Evolutionary conservation across 2,113 vertebrate genomes (phyloP), one percentile per base, ranked within the genome.

Genomic region (Lagopus muta): DNA sequence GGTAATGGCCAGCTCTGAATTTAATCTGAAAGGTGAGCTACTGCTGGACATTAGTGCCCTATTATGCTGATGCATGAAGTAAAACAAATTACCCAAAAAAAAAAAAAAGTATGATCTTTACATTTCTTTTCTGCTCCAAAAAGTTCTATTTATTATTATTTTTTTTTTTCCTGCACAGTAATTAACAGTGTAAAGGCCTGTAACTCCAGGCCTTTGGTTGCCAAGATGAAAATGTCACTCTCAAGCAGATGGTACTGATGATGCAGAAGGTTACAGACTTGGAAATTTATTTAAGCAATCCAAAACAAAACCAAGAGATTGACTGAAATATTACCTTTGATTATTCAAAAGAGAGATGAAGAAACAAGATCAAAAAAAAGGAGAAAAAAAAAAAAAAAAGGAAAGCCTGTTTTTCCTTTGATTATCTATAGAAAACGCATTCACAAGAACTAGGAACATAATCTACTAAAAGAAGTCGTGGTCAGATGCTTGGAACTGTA

Each of bases 141-240:
- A 58, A 19, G 32, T 32, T 58, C 3, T 71, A 40, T 54, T 20
- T 50, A 12, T 50, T 50, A 4, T 12, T 50, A 24, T 38, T 13
- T 20, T 34, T 24, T 34, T 24, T 10, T 58, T 22, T 6, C 1
- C 1, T 85, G 47, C 57, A 66, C 1, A 57, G 62, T 38, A 57
- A 72, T 28, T 82, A 30, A 30, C 45, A 72, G 22, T 30, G 28
- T 66, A 67, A 93, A 81, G 66, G 82, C 61, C 54, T 76, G n/a
- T 71, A 74, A 67, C 55, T 89, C 70, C 64, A 85, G 28, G 74
- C 60, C 45, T 82, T 77, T 43, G 18, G 43, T 40, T 95, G 95
- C 93, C 92, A 94, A 88, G 61, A 92, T 77, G 92, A 89, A 97
- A 95, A 95, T 95, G 93, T 92, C 91, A 92, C 50, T 73, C 61